Evolutionary conservation across 2,797 vertebrate genomes (phyloP), one percentile per base, ranked within the genome.

Genomic region (Phoebastria nigripes): DNA sequence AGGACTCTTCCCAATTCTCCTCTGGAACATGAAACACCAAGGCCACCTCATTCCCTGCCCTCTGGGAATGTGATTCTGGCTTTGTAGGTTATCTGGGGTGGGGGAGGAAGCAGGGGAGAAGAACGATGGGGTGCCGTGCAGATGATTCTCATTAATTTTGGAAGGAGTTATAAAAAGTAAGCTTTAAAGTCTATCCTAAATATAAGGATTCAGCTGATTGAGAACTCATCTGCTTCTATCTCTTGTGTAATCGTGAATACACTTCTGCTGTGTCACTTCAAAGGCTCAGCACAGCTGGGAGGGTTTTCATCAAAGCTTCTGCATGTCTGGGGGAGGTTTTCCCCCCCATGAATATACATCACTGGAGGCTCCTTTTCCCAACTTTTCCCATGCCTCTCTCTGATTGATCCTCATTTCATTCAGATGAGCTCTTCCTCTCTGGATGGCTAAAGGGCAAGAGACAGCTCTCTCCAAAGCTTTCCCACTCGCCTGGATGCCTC

Each of bases 261-360:
- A 1, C 92, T 96, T 94, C 69, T 95, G 95, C 96, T 91, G 92
- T 95, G 94, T 95, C 96, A 96, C 96, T 97, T 97, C 96, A 97
- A 97, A 97, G 96, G 94, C 90, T 5, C 83, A 49, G 92, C 88
- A 96, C 96, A 96, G 95, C 94, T 97, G 96, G 96, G 96, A 96
- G 94, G 93, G 94, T 93, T 96, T 95, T 96, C 96, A 95, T 96
- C 95, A 97, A 96, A 97, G 96, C 95, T 93, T 54, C 96, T 97
- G 94, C 93, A 96, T 97, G 96, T 96, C 96, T 96, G 96, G 94
- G 93, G 96, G 96, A 97, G 96, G 93, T 92, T 96, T 90, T 58
- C 88, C 93, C 96, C 95, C 91, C 96, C 93, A 95, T 97, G 96
- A 96, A 97, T 97, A 97, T 97, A 96, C 95, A 97, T 97, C 96